Percentiles rank a stretch among this genome's conserved stretches.
Evolutionary conservation across 2,888 invertebrate species (phyloP).

Genomic region (Abrostola tripartita): DNA sequence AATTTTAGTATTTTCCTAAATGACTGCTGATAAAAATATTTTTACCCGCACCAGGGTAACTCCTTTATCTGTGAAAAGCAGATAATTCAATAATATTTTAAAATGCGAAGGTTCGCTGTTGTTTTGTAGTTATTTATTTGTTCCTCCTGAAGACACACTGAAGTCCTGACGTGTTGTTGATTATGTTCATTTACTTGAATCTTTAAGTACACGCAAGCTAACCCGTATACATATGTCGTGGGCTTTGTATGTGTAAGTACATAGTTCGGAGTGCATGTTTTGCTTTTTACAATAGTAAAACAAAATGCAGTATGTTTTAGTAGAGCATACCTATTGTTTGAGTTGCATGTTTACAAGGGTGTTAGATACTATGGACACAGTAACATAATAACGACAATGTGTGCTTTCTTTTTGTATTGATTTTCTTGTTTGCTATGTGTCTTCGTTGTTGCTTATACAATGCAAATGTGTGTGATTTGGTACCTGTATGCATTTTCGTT

Average conservation of each 20-base stretch:
- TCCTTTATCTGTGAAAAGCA: too few relatives aligned
- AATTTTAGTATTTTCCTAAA: too few relatives aligned
- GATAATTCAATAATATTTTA: too few relatives aligned
- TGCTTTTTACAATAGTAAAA: slow-evolving; percentile 11
- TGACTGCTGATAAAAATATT: too few relatives aligned
- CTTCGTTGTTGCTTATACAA: neutral
- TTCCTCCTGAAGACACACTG: too few relatives aligned
- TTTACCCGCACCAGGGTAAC: too few relatives aligned
- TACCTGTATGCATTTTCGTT: neutral
- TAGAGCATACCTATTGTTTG: slow-evolving; percentile 29
- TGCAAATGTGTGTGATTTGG: slow-evolving; percentile 1
- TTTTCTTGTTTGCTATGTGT: neutral
- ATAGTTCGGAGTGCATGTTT: slow-evolving; percentile 1
- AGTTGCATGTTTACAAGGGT: slow-evolving; percentile 24
- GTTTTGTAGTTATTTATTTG: too few relatives aligned
- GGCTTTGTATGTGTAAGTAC: neutral
- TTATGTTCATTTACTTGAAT: too few relatives aligned
- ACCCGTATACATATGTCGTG: neutral
- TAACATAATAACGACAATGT: slow-evolving; percentile 14
- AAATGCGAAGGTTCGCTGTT: too few relatives aligned
- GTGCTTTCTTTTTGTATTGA: neutral
- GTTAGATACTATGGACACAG: slow-evolving; percentile 22
- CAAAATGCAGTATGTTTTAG: slow-evolving; percentile 14
- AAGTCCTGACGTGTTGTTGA: too few relatives aligned
- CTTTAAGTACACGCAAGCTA: neutral